Percentiles rank a stretch among this genome's conserved stretches.
Conservation (phyloP, 2,113 vertebrate species). For the Orycteropus afer region DNA sequence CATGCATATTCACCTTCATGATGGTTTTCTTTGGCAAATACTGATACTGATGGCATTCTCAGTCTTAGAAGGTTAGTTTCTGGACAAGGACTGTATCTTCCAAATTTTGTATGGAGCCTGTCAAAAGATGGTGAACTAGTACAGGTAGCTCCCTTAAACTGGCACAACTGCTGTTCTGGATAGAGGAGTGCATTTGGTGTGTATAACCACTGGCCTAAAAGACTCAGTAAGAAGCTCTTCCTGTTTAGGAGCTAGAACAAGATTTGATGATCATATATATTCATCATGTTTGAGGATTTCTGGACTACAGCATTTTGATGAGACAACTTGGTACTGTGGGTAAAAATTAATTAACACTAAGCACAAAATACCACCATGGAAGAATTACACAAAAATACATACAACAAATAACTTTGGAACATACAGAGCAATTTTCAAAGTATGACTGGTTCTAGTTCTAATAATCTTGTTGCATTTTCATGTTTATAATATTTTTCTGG, state of each 20-base stretch:
- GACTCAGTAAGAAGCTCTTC: background rate
- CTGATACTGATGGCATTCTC: background rate
- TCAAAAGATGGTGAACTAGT: background rate
- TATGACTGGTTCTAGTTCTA: background rate
- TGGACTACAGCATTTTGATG: background rate
- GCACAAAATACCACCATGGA: background rate
- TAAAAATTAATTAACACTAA: constrained; percentile 11
- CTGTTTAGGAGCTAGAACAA: background rate
- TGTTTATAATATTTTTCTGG: constrained; percentile 4
- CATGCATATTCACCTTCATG: background rate
- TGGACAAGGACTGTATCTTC: background rate
- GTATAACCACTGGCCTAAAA: background rate
- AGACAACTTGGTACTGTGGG: background rate
- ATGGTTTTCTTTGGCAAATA: background rate
- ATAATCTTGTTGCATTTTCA: background rate
- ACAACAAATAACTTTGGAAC: background rate
- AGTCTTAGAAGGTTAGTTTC: constrained; percentile 9
- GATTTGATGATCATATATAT: background rate
- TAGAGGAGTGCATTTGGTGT: background rate
- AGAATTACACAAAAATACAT: background rate
- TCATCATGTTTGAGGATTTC: background rate
- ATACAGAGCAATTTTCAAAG: background rate
- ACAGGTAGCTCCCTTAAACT: background rate
- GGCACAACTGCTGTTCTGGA: background rate
- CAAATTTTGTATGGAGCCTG: background rate